Percentiles rank a stretch among this genome's conserved stretches.
Conservation (phyloP, 2,113 vertebrate genomes). For the Himantopus leucocephalus region DNA sequence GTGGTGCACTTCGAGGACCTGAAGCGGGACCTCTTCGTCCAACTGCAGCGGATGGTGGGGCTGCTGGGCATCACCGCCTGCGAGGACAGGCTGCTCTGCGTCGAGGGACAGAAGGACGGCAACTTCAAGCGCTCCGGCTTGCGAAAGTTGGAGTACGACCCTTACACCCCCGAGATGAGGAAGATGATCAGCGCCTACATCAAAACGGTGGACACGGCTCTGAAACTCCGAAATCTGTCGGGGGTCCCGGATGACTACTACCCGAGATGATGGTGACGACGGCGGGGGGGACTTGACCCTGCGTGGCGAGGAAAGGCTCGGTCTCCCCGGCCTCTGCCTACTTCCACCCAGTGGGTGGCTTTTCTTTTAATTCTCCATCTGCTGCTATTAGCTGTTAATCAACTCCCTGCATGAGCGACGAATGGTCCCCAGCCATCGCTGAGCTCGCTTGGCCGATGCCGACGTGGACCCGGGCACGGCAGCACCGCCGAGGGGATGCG, state of each 20-base stretch:
- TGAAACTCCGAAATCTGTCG: slow-evolving; percentile 84
- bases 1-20: slow-evolving; percentile 94
- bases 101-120: slow-evolving; percentile 94
- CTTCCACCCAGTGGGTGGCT: slow-evolving; percentile 71
- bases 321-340: neutral
- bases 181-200: slow-evolving; percentile 84
- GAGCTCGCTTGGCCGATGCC: neutral
- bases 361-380: neutral
- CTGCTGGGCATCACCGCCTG: slow-evolving; percentile 83
- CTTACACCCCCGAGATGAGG: slow-evolving; percentile 90
- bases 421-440: neutral
- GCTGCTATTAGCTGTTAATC: slow-evolving; percentile 35
- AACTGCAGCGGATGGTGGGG: slow-evolving; percentile 89
- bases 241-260: slow-evolving; percentile 91
- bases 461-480: accelerated
- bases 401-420: slow-evolving; percentile 65
- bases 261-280: slow-evolving; percentile 83
- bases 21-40: slow-evolving; percentile 85
- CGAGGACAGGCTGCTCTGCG: slow-evolving; percentile 92
- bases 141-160: slow-evolving; percentile 91
- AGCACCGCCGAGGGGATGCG: accelerated
- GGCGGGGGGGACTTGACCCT: neutral
- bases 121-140: slow-evolving; percentile 96
- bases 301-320: neutral
- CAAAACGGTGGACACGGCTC: slow-evolving; percentile 82